Base-by-base conservation (phyloP, 2,797 vertebrate species). In the Melanotaenia nigrans region DNA sequence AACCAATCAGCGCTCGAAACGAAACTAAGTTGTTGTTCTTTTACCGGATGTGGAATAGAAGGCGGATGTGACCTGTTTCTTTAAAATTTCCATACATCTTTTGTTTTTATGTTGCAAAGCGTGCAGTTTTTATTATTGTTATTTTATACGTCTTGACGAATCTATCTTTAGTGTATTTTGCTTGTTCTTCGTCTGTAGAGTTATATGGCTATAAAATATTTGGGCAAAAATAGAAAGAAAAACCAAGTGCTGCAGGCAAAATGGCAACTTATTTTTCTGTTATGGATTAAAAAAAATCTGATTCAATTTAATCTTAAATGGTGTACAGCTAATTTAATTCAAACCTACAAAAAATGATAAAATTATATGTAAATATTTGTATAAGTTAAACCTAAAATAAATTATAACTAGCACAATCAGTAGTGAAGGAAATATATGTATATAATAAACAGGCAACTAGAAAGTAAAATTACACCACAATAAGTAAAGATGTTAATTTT, bases 1-100 rank as follows among this genome's bases (percentile, higher is more conserved):
- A 45, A 28, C 93, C 92, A 95, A 94, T 94, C 86, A 86, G 63
- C 79, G 49, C 5, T 6, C 62, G 8, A 24, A 7, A 73, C 67
- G 70, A n/a, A 53, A 32, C 67, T 61, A 0, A 57, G 3, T 47
- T 38, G 72, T 59, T 60, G 78, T 78, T 47, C 61, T 53, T 58
- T 60, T 45, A 53, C 76, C 75, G 83, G 85, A 69, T 71, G 54
- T 0, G 38, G 32, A 40, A 63, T 58, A 22, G 59, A 60, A 60
- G 24, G 22, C 77, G 89, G 89, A 93, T 47, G 73, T 89, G 83
- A 89, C 87, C 40, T 28, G 71, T 65, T 20, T n/a, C 54, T 78
- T 73, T 18, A 75, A 65, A 60, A 40, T 0, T 42, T 61, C 54
- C 47, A 67, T 77, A 55, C 36, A 11, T 73, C 76, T 86, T 86